Evolutionary conservation across 1,140 invertebrate species (phyloP).

Genomic region (Drosophila orosa): DNA sequence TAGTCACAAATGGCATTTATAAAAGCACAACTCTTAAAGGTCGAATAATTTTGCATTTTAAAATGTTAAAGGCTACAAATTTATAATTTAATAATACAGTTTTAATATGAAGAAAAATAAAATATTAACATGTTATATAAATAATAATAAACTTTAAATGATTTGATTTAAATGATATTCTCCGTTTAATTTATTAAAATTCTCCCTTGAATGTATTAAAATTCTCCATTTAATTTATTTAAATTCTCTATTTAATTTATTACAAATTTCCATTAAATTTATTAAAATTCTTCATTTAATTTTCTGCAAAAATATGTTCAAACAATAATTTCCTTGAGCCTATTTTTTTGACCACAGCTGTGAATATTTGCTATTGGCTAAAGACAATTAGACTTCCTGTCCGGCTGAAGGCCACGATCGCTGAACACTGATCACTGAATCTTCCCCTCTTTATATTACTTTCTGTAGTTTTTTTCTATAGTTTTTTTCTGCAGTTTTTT

Average conservation of each 20-base stretch:
- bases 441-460: background rate
- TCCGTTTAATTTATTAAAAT: too few species aligned
- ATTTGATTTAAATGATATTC: too few species aligned
- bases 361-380: constrained; percentile 1
- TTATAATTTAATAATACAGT: background rate
- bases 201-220: too few species aligned
- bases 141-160: too few species aligned
- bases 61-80: background rate
- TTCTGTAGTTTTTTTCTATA: background rate
- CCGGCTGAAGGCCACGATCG: constrained; percentile 35
- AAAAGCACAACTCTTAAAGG: background rate
- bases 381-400: constrained; percentile 34
- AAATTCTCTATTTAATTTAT: too few species aligned
- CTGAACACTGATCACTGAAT: constrained; percentile 10
- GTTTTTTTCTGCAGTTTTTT: background rate
- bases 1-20: background rate
- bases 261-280: too few species aligned
- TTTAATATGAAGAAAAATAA: too few species aligned
- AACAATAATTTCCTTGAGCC: background rate
- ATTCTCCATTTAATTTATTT: too few species aligned
- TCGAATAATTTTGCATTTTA: background rate
- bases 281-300: background rate
- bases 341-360: background rate
- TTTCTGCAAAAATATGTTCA: background rate
- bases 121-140: too few species aligned